These are phyloP conservation scores for Rhynchomys soricoides DNA, from an alignment of 2,113 vertebrate species.

Conservation along the genomic window DNA sequence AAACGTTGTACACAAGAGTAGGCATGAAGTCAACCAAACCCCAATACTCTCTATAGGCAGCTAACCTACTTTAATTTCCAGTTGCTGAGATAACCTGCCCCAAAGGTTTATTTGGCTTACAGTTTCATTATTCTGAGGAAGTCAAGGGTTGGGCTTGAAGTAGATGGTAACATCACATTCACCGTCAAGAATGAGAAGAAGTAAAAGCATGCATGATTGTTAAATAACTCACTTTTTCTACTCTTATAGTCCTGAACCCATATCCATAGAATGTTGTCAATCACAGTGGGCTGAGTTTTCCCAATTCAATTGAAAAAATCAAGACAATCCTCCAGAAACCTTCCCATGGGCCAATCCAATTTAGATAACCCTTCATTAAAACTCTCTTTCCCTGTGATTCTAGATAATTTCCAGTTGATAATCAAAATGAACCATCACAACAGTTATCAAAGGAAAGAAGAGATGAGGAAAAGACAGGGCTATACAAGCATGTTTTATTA, in stretches of 20 bases:
- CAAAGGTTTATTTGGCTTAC: not conserved
- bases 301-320: not conserved
- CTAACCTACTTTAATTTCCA: not conserved
- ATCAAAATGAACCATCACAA: not conserved
- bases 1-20: not conserved
- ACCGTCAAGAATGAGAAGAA: not conserved
- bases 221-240: not conserved
- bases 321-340: not conserved
- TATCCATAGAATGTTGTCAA: not conserved
- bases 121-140: not conserved
- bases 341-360: not conserved
- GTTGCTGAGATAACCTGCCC: too few relatives aligned
- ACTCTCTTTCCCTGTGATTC: not conserved
- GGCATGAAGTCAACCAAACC: not conserved
- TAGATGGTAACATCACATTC: not conserved
- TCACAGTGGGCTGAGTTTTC: not conserved
- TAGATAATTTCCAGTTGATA: not conserved
- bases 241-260: too few relatives aligned
- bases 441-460: not conserved
- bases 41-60: not conserved
- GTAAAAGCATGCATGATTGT: not conserved
- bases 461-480: not conserved
- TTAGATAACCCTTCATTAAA: not conserved
- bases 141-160: not conserved
- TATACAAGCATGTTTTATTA: not conserved